Base-by-base conservation (phyloP, 2,888 invertebrate species). In the Steinernema hermaphroditum region DNA sequence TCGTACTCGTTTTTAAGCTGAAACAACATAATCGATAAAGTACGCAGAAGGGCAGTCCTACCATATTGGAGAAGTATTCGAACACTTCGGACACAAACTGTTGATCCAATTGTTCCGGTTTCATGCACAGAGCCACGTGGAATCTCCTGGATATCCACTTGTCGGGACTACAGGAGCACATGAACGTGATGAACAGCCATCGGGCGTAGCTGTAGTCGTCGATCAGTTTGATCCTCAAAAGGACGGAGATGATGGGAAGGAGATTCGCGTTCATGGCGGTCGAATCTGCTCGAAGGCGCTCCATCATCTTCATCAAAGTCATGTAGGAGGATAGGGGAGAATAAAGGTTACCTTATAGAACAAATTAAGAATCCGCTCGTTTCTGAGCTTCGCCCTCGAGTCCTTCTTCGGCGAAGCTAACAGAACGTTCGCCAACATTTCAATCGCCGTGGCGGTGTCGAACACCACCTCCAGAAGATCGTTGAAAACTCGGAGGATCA, bases 191-290 rank as follows among this genome's bases (percentile, higher is more conserved):
- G 27, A 54, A 54, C 6, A 54, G 54, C 54, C 54, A 54, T 24
- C 54, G 22, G n/a, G 54, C 54, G 27, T 54, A 54, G 4, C 27
- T 16, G 54, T 27, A 54, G 54, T 54, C 54, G 54, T 54, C 54
- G 27, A 54, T 9, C 54, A 54, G 27, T 24, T 54, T 54, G 2
- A 54, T 54, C 22, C 54, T 14, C 6, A 27, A 2, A 6, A 54
- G 54, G 27, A 54, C 54, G 9, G 54, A 54, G 27, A 54, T 54
- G 22, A 54, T 54, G 24, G 54, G 54, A 24, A 54, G 54, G 54
- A 54, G 54, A 54, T 54, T 54, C 54, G 54, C 27, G 54, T 54
- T 54, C 54, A 54, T 54, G 24, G 54, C 54, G 2, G 54, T 54
- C 24, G 54, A 22, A 16, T 54, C 54, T 6, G 54, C 4, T 54